Conservation (phyloP, 2,888 invertebrate genomes). For the Epinotia demarniana region DNA sequence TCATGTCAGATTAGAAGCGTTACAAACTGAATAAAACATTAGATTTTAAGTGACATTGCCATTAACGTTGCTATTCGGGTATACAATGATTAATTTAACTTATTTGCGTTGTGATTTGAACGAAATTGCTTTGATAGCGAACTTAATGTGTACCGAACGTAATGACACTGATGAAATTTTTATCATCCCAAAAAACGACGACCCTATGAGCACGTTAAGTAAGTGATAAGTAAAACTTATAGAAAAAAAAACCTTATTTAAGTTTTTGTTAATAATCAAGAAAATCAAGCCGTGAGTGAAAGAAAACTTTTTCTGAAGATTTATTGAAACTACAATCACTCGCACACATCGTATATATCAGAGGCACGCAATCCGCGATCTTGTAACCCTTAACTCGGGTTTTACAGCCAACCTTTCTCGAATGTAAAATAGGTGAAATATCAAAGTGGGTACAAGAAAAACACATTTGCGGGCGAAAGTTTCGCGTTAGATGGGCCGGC, state of each 20-base stretch:
- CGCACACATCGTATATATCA: conserved; percentile 7
- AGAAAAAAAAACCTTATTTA: too few relatives aligned
- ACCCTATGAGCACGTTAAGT: too few relatives aligned
- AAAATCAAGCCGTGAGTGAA: background rate
- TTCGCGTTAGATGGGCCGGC: conserved; percentile 58
- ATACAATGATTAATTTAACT: background rate
- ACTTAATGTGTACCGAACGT: background rate
- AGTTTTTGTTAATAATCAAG: too few relatives aligned
- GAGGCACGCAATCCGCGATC: conserved; percentile 48
- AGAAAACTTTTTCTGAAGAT: background rate
- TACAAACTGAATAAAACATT: conserved; percentile 18
- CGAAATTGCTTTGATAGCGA: background rate
- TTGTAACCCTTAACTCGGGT: conserved; percentile 60
- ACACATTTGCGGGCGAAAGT: conserved; percentile 71
- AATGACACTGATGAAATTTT: background rate
- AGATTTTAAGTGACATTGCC: conserved; percentile 27
- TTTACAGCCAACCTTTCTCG: conserved; percentile 59
- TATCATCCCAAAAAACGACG: too few relatives aligned
- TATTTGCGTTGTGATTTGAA: background rate
- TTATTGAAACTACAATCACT: background rate
- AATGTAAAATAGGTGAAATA: conserved; percentile 72
- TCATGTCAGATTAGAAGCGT: conserved; percentile 5
- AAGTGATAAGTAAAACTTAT: too few relatives aligned
- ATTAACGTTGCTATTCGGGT: background rate
- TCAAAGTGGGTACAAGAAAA: conserved; percentile 72